These are phyloP conservation scores for Aeoliscus strigatus DNA, from an alignment of 2,797 vertebrate species.

Conservation along the genomic window DNA sequence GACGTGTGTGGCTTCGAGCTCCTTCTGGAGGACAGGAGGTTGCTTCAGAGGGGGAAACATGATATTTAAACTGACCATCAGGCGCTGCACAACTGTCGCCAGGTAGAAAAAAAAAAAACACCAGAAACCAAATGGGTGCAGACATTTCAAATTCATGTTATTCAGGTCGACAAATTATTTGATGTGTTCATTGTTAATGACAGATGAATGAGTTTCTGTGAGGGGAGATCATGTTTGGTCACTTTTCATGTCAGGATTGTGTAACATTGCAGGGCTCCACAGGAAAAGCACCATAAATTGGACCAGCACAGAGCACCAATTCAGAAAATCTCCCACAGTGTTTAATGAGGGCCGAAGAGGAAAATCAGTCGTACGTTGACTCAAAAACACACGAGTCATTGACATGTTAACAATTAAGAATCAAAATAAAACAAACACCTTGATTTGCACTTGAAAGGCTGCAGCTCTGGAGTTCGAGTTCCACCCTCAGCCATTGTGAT, in stretches of 20 bases:
- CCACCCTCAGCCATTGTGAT: slow-evolving; percentile 47
- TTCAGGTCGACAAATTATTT: too few relatives aligned
- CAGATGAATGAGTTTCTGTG: too few relatives aligned
- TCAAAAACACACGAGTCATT: too few relatives aligned
- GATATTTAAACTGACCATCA: slow-evolving; percentile 6
- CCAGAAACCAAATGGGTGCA: too few relatives aligned
- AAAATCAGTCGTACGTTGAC: neutral
- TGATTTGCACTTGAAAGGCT: slow-evolving; percentile 35
- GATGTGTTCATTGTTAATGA: too few relatives aligned
- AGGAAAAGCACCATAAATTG: too few relatives aligned
- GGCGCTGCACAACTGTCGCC: neutral
- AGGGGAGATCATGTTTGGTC: too few relatives aligned
- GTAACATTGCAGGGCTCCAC: too few relatives aligned
- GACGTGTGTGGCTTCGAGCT: slow-evolving; percentile 30
- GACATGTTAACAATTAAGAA: neutral
- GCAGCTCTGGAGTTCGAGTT: slow-evolving; percentile 12
- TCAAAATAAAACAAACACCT: slow-evolving; percentile 12
- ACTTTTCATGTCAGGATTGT: too few relatives aligned
- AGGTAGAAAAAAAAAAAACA: too few relatives aligned
- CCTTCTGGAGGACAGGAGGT: slow-evolving; percentile 37
- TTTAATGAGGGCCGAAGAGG: slow-evolving; percentile 1
- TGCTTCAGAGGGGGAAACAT: slow-evolving; percentile 6
- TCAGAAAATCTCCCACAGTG: neutral
- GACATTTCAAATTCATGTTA: too few relatives aligned
- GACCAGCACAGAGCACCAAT: neutral